Conservation (phyloP, 2,113 vertebrate genomes). For the Capreolus pygargus region DNA sequence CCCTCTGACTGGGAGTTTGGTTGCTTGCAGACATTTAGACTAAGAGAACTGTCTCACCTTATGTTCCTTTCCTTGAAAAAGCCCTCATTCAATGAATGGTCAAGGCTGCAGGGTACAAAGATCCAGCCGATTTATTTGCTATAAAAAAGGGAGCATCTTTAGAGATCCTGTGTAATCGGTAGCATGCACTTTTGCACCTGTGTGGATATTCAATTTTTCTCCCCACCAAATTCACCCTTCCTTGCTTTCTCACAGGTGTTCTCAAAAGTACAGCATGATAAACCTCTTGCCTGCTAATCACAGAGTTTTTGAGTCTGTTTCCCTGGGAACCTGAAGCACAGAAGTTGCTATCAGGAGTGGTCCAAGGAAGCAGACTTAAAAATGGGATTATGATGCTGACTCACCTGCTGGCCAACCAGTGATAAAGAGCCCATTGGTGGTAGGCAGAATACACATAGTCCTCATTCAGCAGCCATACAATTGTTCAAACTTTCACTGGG, state of each 20-base stretch:
- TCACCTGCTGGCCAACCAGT: neutral
- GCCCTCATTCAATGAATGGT: neutral
- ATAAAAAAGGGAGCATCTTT: neutral
- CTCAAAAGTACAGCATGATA: neutral
- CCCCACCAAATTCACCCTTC: neutral
- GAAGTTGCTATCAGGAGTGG: neutral
- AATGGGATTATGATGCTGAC: neutral
- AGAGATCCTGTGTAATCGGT: neutral
- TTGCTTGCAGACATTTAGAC: neutral
- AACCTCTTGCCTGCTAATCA: neutral
- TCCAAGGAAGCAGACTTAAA: neutral
- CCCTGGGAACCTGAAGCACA: neutral
- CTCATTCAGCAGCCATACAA: neutral
- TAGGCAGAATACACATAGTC: neutral
- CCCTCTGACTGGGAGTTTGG: neutral
- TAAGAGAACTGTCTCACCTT: neutral
- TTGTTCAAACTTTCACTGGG: neutral
- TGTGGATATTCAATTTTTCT: neutral
- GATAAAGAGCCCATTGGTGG: neutral
- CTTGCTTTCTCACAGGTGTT: conserved; percentile 22
- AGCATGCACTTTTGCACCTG: neutral
- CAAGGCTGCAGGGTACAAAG: neutral
- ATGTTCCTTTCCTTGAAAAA: neutral
- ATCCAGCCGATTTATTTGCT: neutral
- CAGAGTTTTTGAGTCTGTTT: conserved; percentile 4